Evolutionary conservation across 2,888 invertebrate species (phyloP), one percentile per base, ranked within the genome.

Genomic region (Tenthredo notha): DNA sequence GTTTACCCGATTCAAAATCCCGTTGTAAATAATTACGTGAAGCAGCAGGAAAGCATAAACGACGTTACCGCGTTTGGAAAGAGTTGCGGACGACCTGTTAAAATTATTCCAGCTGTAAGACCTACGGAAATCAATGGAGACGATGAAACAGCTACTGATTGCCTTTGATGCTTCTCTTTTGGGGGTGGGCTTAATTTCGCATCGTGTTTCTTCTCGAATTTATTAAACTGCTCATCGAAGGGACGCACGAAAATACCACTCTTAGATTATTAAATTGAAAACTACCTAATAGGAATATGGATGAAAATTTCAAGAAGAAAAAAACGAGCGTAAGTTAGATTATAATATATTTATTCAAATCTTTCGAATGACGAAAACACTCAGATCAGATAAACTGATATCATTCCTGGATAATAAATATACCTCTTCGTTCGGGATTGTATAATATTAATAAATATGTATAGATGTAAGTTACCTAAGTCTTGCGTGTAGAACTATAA

Each of bases 81-180:
- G 37, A 90, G 90, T 1, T 92, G 92, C 25, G 91, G 92, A 18
- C 92, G 92, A 54, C 72, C 91, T 1, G 40, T 87, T 4, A 90
- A 91, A 84, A 37, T 87, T 18, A 91, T 90, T 78, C 90, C 86
- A 85, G 85, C 88, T 0, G 85, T 85, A 2, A 75, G 86, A 10
- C 85, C 90, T 67, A 87, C 91, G 3, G 91, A 90, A 80, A 89
- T 92, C 43, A 89, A 85, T 40, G 88, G 85, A 33, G 92, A 92
- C n/a, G 92, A 92, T 74, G 92, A 93, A 29, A 88, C 92, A 5
- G 91, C 91, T 1, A 92, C 90, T 80, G 92, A 93, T 86, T 92
- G 92, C 54, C 91, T 92, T 87, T 93, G 92, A 93, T 92, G 91
- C 88, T 90, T 90, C 83, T 89, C 88, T 21, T 90, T 90, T 21